Percentiles rank a stretch among this genome's conserved stretches.
Evolutionary conservation across 2,113 vertebrate genomes (phyloP).

Genomic region (Equus quagga): DNA sequence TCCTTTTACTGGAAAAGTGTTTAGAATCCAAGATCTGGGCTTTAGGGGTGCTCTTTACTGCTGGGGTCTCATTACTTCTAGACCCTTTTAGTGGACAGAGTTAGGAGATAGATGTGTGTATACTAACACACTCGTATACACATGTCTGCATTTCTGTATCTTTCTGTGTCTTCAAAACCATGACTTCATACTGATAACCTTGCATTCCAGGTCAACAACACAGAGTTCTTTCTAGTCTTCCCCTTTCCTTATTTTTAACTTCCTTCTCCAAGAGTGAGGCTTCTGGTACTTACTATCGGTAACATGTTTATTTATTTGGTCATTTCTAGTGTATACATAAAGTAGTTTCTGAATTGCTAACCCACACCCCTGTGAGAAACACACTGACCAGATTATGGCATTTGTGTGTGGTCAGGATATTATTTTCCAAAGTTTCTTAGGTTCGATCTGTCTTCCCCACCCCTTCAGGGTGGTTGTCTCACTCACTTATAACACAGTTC

Average conservation of each 20-base stretch:
- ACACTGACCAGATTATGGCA: rapidly evolving
- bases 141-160: rapidly evolving
- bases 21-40: neutral
- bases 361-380: neutral
- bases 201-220: neutral
- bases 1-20: neutral
- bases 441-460: too few species aligned
- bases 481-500: rapidly evolving
- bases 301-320: neutral
- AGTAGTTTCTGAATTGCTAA: neutral
- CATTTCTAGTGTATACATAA: rapidly evolving
- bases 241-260: neutral
- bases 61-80: neutral
- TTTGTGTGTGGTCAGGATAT: neutral
- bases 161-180: neutral
- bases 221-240: neutral
- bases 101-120: neutral
- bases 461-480: rapidly evolving
- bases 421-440: neutral
- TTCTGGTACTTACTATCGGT: neutral
- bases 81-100: neutral
- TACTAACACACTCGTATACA: rapidly evolving
- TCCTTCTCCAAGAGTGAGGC: too few species aligned
- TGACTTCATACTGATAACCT: neutral
- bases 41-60: neutral